Percentiles rank a stretch among this genome's conserved stretches.
These are phyloP conservation scores for Siniperca scherzeri DNA, from an alignment of 2,797 vertebrate genomes.

Conservation along the genomic window DNA sequence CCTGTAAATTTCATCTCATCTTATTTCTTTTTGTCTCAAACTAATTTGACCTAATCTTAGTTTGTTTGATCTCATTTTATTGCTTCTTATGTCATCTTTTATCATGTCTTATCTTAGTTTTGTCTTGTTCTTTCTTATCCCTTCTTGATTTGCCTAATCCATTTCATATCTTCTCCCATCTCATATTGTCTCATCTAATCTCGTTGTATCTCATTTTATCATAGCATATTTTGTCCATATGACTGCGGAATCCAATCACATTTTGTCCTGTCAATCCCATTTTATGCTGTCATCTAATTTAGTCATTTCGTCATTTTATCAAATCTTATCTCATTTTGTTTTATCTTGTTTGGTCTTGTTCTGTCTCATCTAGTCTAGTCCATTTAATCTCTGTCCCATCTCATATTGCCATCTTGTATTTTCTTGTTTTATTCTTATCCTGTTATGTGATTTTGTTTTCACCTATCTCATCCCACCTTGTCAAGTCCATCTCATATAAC, in stretches of 20 bases:
- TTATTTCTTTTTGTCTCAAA: not conserved
- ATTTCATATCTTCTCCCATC: not conserved
- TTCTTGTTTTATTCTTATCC: not conserved
- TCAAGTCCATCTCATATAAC: not conserved
- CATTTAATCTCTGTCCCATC: not conserved
- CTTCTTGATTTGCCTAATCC: not conserved
- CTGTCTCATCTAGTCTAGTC: not conserved
- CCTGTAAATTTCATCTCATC: not conserved
- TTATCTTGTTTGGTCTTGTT: too few species aligned
- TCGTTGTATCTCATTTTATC: not conserved
- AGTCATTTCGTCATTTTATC: not conserved
- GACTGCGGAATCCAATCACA: not conserved
- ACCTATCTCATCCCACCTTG: not conserved
- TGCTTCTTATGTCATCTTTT: too few species aligned
- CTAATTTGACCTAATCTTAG: not conserved
- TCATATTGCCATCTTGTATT: not conserved
- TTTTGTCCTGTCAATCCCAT: not conserved
- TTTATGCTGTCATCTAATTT: not conserved
- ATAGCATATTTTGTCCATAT: not conserved
- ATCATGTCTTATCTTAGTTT: not conserved
- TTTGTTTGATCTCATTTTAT: not conserved
- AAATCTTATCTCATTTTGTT: not conserved
- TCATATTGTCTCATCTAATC: not conserved
- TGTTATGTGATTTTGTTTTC: not conserved
- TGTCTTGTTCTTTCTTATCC: not conserved